These are phyloP conservation scores for Poecilobothrus nobilitatus DNA, from an alignment of 2,888 invertebrate species.

Conservation along the genomic window DNA sequence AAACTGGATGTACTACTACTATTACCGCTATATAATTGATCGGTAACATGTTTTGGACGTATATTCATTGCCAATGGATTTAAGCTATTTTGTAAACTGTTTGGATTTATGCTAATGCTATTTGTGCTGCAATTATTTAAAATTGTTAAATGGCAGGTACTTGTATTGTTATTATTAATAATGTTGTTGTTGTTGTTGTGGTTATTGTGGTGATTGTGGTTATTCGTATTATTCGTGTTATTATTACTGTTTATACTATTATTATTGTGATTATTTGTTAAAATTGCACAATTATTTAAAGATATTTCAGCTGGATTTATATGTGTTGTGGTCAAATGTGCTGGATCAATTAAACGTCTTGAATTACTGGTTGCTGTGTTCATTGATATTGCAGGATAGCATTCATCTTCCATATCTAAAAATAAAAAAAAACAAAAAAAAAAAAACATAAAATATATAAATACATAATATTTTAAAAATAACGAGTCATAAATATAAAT, in stretches of 20 bases:
- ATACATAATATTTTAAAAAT: background rate
- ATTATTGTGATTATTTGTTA: conserved; percentile 20
- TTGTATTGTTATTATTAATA: conserved; percentile 22
- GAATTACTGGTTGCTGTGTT: conserved; percentile 48
- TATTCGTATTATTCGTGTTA: conserved; percentile 17
- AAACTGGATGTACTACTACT: conserved; percentile 19
- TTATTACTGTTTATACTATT: conserved; percentile 22
- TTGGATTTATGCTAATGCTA: conserved; percentile 17
- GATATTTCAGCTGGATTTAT: conserved; percentile 28
- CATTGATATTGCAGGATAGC: conserved; percentile 73
- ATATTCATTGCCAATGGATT: conserved; percentile 24
- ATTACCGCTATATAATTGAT: conserved; percentile 8
- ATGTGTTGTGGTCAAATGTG: conserved; percentile 25
- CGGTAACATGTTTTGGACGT: conserved; percentile 22
- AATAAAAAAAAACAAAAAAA: conserved; percentile 12
- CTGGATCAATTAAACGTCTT: conserved; percentile 24
- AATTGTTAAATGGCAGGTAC: conserved; percentile 19
- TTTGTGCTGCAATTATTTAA: conserved; percentile 7
- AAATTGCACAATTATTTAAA: conserved; percentile 31
- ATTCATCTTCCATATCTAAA: conserved; percentile 83
- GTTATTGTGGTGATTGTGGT: conserved; percentile 20
- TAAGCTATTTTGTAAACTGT: conserved; percentile 25
- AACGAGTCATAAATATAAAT: too few relatives aligned
- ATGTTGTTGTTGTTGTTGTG: conserved; percentile 21
- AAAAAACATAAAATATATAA: background rate